Evolutionary conservation across 2,113 vertebrate species (phyloP), one percentile per base, ranked within the genome.

Genomic region (Ciconia boyciana): DNA sequence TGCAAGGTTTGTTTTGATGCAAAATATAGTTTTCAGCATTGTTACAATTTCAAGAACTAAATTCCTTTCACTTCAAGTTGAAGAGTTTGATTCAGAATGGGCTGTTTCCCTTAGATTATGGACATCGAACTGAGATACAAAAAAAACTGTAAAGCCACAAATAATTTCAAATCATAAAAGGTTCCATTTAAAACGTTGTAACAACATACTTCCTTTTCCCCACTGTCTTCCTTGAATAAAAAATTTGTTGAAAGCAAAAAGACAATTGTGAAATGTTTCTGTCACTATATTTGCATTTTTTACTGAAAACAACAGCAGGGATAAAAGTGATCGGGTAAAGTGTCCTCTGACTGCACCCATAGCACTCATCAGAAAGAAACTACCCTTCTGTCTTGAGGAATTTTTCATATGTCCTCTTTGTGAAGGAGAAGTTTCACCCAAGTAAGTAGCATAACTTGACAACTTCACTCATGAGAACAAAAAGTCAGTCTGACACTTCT

Each of bases 151-250:
- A 54, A 60, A 83, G 8, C 6, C 21, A 57, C 21, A 84, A 62
- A 29, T 36, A 41, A 70, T 54, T 52, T 64, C 12, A 74, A 87
- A 71, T 54, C 16, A 39, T 51, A 58, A 62, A 89, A 78, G 1
- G 1, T 72, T 80, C 6, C 15, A 6, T 0, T 4, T 39, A 39
- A 25, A 71, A 44, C 8, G 1, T 28, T 15, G 2, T 31, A 57
- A 72, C 4, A 77, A 83, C 83, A 68, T 61, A 51, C 32, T 52
- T 79, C 0, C 5, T 44, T 65, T 83, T 48, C 4, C 3, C 2
- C 2, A 11, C 4, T 4, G 0, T 36, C 34, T 41, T 74, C 32
- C 9, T 69, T 48, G 6, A 94, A 81, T 55, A 64, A 80, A 52
- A 52, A 49, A 54, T 46, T 54, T 55, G 1, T 36, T 55, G 3